Evolutionary conservation across 2,797 vertebrate genomes (phyloP).

Genomic region (Petrocephalus sullivani): DNA sequence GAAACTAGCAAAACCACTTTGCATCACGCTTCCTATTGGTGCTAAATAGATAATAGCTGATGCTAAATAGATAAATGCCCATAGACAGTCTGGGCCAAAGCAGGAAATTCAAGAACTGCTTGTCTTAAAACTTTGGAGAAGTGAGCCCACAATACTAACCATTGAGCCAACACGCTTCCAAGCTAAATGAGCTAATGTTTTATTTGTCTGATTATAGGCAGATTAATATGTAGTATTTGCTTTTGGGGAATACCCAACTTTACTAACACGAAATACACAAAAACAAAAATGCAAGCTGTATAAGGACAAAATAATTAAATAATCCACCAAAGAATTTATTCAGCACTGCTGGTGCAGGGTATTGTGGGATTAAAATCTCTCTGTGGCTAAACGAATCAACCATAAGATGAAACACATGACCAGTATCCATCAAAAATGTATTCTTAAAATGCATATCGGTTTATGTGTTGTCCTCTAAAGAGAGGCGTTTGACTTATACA

Average conservation of each 20-base stretch:
- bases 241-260: background rate
- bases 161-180: background rate
- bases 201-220: background rate
- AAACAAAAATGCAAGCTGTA: background rate
- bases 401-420: background rate
- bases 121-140: background rate
- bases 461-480: constrained; percentile 43
- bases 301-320: background rate
- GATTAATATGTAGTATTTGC: background rate
- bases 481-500: constrained; percentile 54
- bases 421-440: background rate
- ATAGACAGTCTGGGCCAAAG: background rate
- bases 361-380: background rate
- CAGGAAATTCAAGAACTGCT: background rate
- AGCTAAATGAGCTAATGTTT: background rate
- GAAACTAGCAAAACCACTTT: no score
- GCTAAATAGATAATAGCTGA: no score
- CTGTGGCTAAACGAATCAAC: background rate
- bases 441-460: constrained; percentile 29
- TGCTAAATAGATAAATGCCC: no score
- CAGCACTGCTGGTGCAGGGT: background rate
- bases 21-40: no score
- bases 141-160: background rate
- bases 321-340: background rate
- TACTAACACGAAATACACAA: background rate